Evolutionary conservation across 1,140 invertebrate genomes (phyloP).

Genomic region (Diorhabda sublineata): DNA sequence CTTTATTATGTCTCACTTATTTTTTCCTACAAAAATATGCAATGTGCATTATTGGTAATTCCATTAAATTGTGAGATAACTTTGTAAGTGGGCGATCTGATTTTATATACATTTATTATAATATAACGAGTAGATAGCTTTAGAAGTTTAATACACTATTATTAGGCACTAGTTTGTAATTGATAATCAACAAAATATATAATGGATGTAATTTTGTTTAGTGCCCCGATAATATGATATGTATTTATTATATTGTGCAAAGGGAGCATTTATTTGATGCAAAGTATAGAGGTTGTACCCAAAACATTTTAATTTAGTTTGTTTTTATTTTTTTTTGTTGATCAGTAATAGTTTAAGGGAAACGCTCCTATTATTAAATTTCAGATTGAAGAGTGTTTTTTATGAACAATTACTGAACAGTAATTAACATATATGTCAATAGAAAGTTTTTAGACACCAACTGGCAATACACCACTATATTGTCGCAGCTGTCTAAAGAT

Average conservation of each 20-base stretch:
- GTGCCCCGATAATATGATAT: constrained; percentile 37
- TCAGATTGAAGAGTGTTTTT: not conserved
- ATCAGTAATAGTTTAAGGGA: not conserved
- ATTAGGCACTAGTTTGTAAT: constrained; percentile 32
- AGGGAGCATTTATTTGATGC: constrained; percentile 76
- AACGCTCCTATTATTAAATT: not conserved
- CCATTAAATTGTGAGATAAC: too few species aligned
- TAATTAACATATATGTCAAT: constrained; percentile 50
- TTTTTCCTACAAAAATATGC: too few species aligned
- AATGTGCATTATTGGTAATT: too few species aligned
- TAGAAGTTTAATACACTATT: constrained; percentile 27
- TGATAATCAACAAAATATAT: constrained; percentile 20
- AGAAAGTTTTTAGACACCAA: constrained; percentile 23
- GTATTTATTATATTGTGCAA: constrained; percentile 37
- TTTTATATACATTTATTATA: constrained; percentile 15
- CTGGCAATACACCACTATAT: not conserved
- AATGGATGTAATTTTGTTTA: constrained; percentile 26
- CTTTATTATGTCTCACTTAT: too few species aligned
- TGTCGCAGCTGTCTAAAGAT: constrained; percentile 4
- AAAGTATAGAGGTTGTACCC: constrained; percentile 82
- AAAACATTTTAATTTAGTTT: constrained; percentile 6
- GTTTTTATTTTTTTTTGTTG: constrained; percentile 25
- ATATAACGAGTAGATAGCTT: constrained; percentile 32
- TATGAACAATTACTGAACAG: not conserved
- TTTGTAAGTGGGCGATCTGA: too few species aligned